Conservation (phyloP, 1,140 invertebrate genomes). For the Chironomus tepperi region DNA sequence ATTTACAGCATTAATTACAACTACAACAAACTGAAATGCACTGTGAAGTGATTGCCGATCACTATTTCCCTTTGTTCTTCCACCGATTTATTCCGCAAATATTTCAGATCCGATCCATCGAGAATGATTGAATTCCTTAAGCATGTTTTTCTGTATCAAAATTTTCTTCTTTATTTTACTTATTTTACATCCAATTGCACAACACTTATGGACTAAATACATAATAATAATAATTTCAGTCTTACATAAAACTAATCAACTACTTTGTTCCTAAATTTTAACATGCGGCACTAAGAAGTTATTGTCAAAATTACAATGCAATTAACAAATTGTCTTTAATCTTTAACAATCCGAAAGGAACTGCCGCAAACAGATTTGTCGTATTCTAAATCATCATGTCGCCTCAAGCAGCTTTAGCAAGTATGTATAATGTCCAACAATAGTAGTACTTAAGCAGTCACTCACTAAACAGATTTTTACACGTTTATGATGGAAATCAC, state of each 20-base stretch:
- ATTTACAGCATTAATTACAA: conserved; percentile 16
- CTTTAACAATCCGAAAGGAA: no score
- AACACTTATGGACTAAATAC: neutral
- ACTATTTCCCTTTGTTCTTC: conserved; percentile 1
- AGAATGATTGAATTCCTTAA: neutral
- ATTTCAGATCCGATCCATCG: neutral
- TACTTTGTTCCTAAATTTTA: no score
- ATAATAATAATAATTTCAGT: neutral
- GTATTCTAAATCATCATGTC: neutral
- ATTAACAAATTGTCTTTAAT: no score
- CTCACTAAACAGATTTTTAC: no score
- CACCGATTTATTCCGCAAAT: neutral
- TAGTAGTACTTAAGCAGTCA: no score
- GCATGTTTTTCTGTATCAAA: neutral
- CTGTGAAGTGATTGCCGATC: conserved; percentile 16
- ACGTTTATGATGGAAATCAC: no score
- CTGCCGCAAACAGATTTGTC: neutral
- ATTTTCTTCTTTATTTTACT: neutral
- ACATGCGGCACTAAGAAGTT: no score
- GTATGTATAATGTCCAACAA: no score
- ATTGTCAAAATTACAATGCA: no score
- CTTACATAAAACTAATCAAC: neutral
- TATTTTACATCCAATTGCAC: neutral
- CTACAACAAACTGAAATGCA: neutral
- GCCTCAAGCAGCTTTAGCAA: neutral